phyloP scores from a whole-genome alignment of 2,888 invertebrate species.

The Stictocephala bisonia region DNA sequence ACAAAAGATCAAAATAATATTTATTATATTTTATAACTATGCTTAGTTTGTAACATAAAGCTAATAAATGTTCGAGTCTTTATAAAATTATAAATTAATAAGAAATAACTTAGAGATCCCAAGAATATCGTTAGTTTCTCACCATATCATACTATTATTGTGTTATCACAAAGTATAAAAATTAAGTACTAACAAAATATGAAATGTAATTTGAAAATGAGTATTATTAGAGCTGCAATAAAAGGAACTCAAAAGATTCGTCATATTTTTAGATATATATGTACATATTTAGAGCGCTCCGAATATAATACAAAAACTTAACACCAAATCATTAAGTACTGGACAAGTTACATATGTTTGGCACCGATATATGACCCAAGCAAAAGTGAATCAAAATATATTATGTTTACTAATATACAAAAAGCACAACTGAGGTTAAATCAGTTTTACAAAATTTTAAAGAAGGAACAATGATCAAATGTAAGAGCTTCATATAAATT shows the following conservation, averaged over 20 bases:
- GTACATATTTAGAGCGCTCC: constrained; percentile 3
- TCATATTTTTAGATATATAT: constrained; percentile 28
- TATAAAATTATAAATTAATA: constrained; percentile 10
- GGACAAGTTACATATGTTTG: constrained; percentile 8
- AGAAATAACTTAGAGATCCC: constrained; percentile 10
- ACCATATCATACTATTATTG: neutral
- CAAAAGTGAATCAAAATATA: too few species aligned
- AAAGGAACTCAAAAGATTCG: constrained; percentile 32
- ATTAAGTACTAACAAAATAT: constrained; percentile 23
- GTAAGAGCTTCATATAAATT: too few species aligned
- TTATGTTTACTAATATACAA: too few species aligned
- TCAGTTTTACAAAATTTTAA: too few species aligned
- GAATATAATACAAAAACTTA: neutral
- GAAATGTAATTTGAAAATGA: constrained; percentile 27
- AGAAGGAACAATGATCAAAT: too few species aligned
- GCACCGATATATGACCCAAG: constrained; percentile 14
- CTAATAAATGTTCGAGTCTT: constrained; percentile 26
- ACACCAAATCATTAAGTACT: constrained; percentile 14
- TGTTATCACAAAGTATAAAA: constrained; percentile 32
- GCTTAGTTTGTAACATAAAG: constrained; percentile 19
- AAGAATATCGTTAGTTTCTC: constrained; percentile 16
- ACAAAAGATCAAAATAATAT: constrained; percentile 27
- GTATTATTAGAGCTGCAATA: constrained; percentile 18
- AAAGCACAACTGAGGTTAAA: too few species aligned
- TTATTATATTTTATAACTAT: constrained; percentile 18